Base-by-base conservation (phyloP, 2,888 invertebrate genomes). In the Osmoderma eremita region DNA sequence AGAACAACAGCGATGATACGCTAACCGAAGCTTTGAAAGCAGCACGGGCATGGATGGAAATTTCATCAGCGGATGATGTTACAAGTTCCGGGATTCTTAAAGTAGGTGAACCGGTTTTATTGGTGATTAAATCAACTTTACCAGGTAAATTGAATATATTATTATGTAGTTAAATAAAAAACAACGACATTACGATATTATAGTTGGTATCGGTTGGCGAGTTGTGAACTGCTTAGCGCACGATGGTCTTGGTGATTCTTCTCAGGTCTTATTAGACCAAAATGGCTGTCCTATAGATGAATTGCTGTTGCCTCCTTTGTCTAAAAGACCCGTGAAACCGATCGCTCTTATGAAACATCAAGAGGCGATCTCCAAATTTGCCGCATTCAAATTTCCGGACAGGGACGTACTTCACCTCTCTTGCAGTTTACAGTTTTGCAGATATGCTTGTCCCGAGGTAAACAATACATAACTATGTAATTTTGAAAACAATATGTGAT, bases 361-460 rank as follows among this genome's bases (percentile, higher is more conserved):
- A 71, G 83, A 82, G 70, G 83, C 82, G 0, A 72, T 80, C 3
- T 84, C 91, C 0, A 89, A 88, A 15, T 93, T 93, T 82, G 88
- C 91, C 0, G 93, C 93, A 3, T 93, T 93, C 76, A 92, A 92
- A 77, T 93, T 93, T 80, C 93, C 93, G 2, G 92, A 92, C 76
- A 84, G 91, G 70, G 91, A 91, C 69, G 88, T 90, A 69, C 81
- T 93, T 42, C 93, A 93, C 80, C 83, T 93, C 50, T 88, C 89
- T n/a, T 93, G 93, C 80, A 88, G 88, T 15, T 86, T 93, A 48
- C 90, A 91, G 73, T 81, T 93, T n/a, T 93, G 93, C 77, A 88
- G 88, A 79, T 89, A 88, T 56, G 84, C 83, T 70, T 93, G 93
- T 77, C 88, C 88, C 0, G 81, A 85, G 75, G 90, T 92, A 49